Evolutionary conservation across 1,140 invertebrate species (phyloP), one percentile per base, ranked within the genome.

Genomic region (Dreissena polymorpha): DNA sequence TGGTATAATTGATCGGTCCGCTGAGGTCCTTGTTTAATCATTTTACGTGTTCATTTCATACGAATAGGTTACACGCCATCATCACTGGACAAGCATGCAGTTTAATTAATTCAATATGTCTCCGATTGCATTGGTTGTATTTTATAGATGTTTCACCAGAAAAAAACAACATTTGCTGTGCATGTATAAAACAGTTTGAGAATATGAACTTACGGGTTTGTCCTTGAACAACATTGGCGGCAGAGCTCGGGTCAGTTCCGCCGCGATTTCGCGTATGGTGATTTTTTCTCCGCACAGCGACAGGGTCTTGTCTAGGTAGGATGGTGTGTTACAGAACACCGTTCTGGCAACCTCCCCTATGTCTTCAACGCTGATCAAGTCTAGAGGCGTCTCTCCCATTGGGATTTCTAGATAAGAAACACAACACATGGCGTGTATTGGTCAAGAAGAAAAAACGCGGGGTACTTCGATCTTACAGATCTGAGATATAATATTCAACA

Each of bases 271-370:
- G 27, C 71, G 72, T 8, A 91, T 86, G 13, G 88, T 91, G 10
- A 89, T 60, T 79, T 91, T 91, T 67, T 91, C 90, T 7, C 91
- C 91, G 71, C 88, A 87, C 14, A 91, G 64, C 70, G 86, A 88
- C 6, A 89, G 23, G 1, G 91, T 91, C 79, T 91, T 90, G 67
- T 86, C 49, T 12, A 90, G 57, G 67, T 82, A 89, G 10, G 55
- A 16, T 25, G 75, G 57, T 57, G 78, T 74, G 74, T 90, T 78
- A 10, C 78, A n/a, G 27, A 91, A 85, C 13, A 91, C 78, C 10
- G 55, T 60, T 14, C 81, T 21, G 13, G 91, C 88, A 8, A 89
- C 80, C 5, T 85, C 83, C 8, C 90, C 91, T 7, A 92, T 67
- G 72, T 91, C 90, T 14, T 91, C 89, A 25, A 88, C 83, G 72